These are phyloP conservation scores for Acanthosepion pharaonis DNA, from an alignment of 2,888 invertebrate genomes.

Conservation along the genomic window DNA sequence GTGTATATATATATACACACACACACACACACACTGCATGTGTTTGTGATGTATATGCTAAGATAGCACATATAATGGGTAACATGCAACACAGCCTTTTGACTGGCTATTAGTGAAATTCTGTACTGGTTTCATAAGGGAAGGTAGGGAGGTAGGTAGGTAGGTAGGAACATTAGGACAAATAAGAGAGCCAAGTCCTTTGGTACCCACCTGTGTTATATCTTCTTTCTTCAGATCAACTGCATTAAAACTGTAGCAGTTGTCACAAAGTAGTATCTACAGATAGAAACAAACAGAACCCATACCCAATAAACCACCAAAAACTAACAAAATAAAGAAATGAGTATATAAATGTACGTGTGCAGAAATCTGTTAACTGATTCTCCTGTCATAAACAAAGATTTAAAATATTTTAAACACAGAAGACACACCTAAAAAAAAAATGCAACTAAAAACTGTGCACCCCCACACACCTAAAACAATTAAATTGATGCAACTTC, in stretches of 20 bases:
- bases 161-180: background rate
- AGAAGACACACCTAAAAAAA: too few species aligned
- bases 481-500: too few species aligned
- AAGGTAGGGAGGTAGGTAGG: background rate
- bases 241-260: constrained; percentile 43
- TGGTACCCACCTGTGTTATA: constrained; percentile 33
- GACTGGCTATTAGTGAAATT: background rate
- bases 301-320: background rate
- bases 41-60: background rate
- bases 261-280: constrained; percentile 44
- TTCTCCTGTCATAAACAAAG: background rate
- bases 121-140: background rate
- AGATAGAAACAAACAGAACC: constrained; percentile 40
- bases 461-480: too few species aligned
- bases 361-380: background rate
- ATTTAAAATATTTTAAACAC: background rate
- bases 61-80: background rate
- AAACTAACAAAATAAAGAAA: background rate
- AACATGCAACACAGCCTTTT: background rate
- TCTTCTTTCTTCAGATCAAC: constrained; percentile 37
- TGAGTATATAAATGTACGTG: background rate
- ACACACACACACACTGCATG: background rate
- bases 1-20: too few species aligned
- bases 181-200: background rate
- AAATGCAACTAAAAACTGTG: background rate